A percentile compares a stretch with the other conserved stretches of the same genome.
phyloP scores from a whole-genome alignment of 2,797 vertebrate species.

The Phalloptychus januarius region DNA sequence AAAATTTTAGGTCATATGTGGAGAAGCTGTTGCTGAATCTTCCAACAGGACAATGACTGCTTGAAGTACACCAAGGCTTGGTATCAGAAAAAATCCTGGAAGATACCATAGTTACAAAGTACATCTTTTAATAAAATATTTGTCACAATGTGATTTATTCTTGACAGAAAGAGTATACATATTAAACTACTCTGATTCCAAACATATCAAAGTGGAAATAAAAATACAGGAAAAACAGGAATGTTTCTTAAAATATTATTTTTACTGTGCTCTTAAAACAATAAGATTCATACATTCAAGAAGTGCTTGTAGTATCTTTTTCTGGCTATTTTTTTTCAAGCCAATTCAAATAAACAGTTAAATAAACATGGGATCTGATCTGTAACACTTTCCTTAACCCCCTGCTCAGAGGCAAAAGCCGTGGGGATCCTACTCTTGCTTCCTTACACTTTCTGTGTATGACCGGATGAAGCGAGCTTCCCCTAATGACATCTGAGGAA shows the following conservation, averaged over 20 bases:
- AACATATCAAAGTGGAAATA: background rate
- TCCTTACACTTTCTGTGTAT: slow-evolving; percentile 60
- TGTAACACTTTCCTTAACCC: slow-evolving; percentile 37
- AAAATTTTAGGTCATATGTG: background rate
- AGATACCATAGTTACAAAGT: background rate
- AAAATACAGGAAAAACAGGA: background rate
- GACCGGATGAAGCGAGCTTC: slow-evolving; percentile 58
- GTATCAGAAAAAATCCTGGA: background rate
- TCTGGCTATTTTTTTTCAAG: background rate
- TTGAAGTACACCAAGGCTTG: background rate
- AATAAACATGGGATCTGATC: slow-evolving; percentile 7
- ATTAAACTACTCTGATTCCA: background rate
- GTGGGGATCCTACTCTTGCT: slow-evolving; percentile 51
- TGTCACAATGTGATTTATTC: background rate
- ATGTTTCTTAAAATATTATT: background rate
- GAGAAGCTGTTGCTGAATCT: background rate
- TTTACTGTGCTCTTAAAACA: background rate
- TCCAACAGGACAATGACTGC: background rate
- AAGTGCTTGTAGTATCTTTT: background rate
- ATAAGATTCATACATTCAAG: background rate
- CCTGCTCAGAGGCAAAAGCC: slow-evolving; percentile 29
- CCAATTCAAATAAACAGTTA: background rate
- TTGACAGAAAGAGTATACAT: background rate
- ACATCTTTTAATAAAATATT: background rate
- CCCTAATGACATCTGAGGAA: slow-evolving; percentile 73